Evolutionary conservation across 2,888 invertebrate species (phyloP).

Genomic region (Lymantria monacha): DNA sequence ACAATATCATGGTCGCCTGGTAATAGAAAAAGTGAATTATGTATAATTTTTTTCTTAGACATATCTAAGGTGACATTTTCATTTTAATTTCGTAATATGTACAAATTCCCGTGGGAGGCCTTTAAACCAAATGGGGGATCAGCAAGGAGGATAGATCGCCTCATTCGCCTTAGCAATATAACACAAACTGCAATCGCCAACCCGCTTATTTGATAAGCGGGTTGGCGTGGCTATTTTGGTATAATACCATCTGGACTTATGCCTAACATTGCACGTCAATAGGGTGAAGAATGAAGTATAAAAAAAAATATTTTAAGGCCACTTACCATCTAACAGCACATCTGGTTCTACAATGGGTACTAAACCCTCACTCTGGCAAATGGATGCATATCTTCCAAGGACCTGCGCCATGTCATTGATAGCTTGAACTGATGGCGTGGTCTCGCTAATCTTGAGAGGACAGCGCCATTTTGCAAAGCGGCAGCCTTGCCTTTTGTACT

Average conservation of each 20-base stretch:
- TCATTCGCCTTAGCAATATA: too few species aligned
- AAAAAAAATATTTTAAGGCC: background rate
- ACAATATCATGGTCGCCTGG: slow-evolving; percentile 91
- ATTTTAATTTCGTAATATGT: too few species aligned
- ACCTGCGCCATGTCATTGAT: slow-evolving; percentile 96
- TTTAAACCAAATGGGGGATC: too few species aligned
- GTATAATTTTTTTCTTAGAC: background rate
- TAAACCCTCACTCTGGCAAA: slow-evolving; percentile 95
- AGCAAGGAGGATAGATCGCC: too few species aligned
- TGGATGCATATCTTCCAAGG: slow-evolving; percentile 95
- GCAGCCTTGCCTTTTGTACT: slow-evolving; percentile 97
- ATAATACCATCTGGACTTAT: too few species aligned
- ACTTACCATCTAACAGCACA: slow-evolving; percentile 93
- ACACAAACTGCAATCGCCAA: too few species aligned
- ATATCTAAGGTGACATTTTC: too few species aligned
- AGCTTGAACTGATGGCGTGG: slow-evolving; percentile 92
- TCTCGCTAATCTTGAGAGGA: slow-evolving; percentile 93
- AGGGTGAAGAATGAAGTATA: too few species aligned
- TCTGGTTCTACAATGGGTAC: slow-evolving; percentile 99
- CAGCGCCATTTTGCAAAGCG: slow-evolving; percentile 98
- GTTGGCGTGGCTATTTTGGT: too few species aligned
- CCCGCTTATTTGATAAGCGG: too few species aligned
- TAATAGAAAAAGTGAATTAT: slow-evolving; percentile 9
- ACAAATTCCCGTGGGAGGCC: too few species aligned
- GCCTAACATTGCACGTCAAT: too few species aligned